phyloP scores from a whole-genome alignment of 2,797 vertebrate species.

The Momotus momota region DNA sequence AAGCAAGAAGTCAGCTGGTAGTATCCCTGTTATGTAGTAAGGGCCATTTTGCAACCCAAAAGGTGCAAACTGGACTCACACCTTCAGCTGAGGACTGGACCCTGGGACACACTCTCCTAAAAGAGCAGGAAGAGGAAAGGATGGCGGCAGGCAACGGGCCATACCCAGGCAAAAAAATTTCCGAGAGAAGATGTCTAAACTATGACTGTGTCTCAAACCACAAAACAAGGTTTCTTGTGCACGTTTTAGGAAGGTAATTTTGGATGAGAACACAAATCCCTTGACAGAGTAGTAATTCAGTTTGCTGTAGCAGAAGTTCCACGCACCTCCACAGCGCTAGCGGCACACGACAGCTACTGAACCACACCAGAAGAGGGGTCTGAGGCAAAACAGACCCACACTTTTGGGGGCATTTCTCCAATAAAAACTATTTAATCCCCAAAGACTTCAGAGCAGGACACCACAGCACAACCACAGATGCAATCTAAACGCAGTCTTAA shows the following conservation, averaged over 20 bases:
- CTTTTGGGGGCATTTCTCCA: not conserved
- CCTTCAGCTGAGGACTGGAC: not conserved
- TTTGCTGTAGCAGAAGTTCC: not conserved
- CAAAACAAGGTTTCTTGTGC: not conserved
- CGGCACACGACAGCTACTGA: not conserved
- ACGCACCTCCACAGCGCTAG: not conserved
- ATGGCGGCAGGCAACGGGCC: not conserved
- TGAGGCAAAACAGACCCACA: not conserved
- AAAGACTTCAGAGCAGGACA: not conserved
- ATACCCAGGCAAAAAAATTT: not conserved
- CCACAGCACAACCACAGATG: not conserved
- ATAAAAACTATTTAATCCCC: not conserved
- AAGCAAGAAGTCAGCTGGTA: not conserved
- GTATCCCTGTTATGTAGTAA: not conserved
- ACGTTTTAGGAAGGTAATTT: not conserved
- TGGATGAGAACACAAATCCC: not conserved
- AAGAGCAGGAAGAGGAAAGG: not conserved
- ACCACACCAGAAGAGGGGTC: not conserved
- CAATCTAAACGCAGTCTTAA: not conserved
- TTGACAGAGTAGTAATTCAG: not conserved
- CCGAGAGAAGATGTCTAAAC: not conserved
- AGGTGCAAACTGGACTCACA: not conserved
- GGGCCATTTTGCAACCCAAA: not conserved
- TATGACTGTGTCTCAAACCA: not conserved
- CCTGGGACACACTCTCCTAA: not conserved